A percentile compares a stretch with the other conserved stretches of the same genome.
phyloP scores from a whole-genome alignment of 1,140 invertebrate species.

The Bombus vancouverensis region DNA sequence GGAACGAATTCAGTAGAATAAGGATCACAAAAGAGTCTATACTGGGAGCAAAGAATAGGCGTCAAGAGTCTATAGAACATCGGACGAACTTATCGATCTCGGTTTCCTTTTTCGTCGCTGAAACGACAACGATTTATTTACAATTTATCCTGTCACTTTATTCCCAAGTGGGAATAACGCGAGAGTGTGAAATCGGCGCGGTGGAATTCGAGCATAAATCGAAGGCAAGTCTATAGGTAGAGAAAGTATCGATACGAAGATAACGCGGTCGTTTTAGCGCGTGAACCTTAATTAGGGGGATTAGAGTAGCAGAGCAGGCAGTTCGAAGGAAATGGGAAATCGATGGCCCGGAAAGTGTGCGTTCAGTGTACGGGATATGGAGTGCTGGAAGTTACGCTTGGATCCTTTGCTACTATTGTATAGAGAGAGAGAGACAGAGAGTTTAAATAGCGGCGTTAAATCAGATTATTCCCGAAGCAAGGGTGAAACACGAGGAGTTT shows the following conservation, averaged over 20 bases:
- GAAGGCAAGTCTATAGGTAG: not conserved
- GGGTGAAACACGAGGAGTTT: not conserved
- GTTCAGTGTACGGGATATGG: not conserved
- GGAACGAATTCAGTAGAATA: not conserved
- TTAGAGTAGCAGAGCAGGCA: not conserved
- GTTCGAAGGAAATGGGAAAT: slow-evolving; percentile 41
- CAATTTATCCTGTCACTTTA: not conserved
- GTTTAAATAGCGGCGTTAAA: slow-evolving; percentile 8
- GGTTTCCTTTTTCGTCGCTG: slow-evolving; percentile 13
- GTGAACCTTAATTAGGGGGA: slow-evolving; percentile 39
- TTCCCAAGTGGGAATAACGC: not conserved
- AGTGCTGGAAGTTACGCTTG: slow-evolving; percentile 3
- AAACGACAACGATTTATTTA: not conserved
- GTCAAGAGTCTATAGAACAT: not conserved
- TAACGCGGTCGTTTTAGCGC: slow-evolving; percentile 3
- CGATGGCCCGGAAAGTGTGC: slow-evolving; percentile 12
- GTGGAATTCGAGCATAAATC: not conserved
- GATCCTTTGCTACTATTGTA: not conserved
- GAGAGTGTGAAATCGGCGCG: not conserved
- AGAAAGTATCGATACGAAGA: slow-evolving; percentile 8
- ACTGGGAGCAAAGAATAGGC: not conserved
- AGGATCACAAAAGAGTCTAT: not conserved
- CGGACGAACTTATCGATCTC: slow-evolving; percentile 1
- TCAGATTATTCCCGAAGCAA: slow-evolving; percentile 5
- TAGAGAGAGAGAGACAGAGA: not conserved